Evolutionary conservation across 2,113 vertebrate species (phyloP), one percentile per base, ranked within the genome.

Genomic region (Cheilinus undulatus): DNA sequence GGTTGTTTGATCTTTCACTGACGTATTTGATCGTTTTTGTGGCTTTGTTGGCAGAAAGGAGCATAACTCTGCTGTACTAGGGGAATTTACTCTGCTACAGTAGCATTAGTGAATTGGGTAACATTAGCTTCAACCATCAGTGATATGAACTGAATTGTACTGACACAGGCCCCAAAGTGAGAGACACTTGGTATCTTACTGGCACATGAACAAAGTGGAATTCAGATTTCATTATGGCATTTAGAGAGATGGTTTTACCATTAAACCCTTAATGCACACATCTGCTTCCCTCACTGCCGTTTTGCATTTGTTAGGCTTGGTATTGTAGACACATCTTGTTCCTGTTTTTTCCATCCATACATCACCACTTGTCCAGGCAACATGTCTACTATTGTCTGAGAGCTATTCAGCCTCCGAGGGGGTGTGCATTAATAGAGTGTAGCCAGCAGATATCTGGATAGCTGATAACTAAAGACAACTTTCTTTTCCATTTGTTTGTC

Each of bases 1-100:
- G 19, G 17, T 15, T 50, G 27, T 73, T 61, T 88, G 60, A 78
- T 82, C 58, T 76, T 70, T n/a, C 28, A 19, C 20, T 50, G 46
- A 77, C 13, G 20, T 42, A 19, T 42, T 52, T 72, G 20, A 79
- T 60, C 46, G 15, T 69, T 57, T 58, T 42, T 26, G 34, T n/a
- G 52, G 30, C 42, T 48, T 30, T 12, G 1, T 48, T 59, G 40
- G 22, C 51, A 64, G 27, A 46, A 13, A 34, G 26, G 36, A 56
- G 51, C 34, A 54, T 65, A 38, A 40, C 43, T 69, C 43, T 36
- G 4, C 14, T 26, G 60, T 40, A 57, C 42, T 30, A 17, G 17
- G 45, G 23, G 46, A 7, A 50, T 53, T 62, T 57, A 53, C 45
- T 56, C 43, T 66, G 49, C 50, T 13, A 46, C 63, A 24, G 27